A percentile compares a stretch with the other conserved stretches of the same genome.
phyloP scores from a whole-genome alignment of 2,113 vertebrate species.

The Datnioides undecimradiatus region DNA sequence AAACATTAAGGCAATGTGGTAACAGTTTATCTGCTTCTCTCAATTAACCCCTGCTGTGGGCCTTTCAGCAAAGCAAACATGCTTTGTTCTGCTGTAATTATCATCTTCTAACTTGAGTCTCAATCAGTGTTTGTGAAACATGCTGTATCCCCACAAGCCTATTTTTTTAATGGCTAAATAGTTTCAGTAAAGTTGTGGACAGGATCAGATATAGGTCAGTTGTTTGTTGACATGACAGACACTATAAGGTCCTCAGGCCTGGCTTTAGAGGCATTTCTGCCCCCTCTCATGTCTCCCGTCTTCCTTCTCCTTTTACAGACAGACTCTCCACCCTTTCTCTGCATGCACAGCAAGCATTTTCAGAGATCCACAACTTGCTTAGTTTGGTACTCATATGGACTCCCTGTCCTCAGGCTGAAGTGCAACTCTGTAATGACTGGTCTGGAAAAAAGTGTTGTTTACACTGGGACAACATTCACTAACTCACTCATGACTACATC shows the following conservation, averaged over 20 bases:
- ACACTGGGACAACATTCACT: slow-evolving; percentile 44
- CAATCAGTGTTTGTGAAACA: slow-evolving; percentile 26
- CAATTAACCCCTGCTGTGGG: slow-evolving; percentile 40
- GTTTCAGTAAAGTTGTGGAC: background rate
- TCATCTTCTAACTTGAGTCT: slow-evolving; percentile 2
- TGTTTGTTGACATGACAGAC: slow-evolving; percentile 48
- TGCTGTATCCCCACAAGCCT: background rate
- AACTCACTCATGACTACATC: slow-evolving; percentile 41
- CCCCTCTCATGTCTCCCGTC: slow-evolving; percentile 8
- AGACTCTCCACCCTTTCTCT: slow-evolving; percentile 45
- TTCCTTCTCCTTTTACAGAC: slow-evolving; percentile 37
- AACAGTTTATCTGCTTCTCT: slow-evolving; percentile 43
- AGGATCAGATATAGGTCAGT: slow-evolving; percentile 5
- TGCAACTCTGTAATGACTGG: slow-evolving; percentile 34
- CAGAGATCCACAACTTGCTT: slow-evolving; percentile 21
- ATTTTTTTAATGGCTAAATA: background rate
- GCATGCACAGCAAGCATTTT: slow-evolving; percentile 30
- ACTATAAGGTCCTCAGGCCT: slow-evolving; percentile 7
- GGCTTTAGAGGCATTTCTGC: slow-evolving; percentile 22
- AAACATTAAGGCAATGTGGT: slow-evolving; percentile 21
- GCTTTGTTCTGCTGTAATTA: slow-evolving; percentile 45
- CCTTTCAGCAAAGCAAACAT: slow-evolving; percentile 49
- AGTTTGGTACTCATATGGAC: slow-evolving; percentile 22
- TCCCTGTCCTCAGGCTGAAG: slow-evolving; percentile 50
- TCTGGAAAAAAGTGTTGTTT: slow-evolving; percentile 34